Evolutionary conservation across 1,140 invertebrate genomes (phyloP).

Genomic region (Drosophila biarmipes): DNA sequence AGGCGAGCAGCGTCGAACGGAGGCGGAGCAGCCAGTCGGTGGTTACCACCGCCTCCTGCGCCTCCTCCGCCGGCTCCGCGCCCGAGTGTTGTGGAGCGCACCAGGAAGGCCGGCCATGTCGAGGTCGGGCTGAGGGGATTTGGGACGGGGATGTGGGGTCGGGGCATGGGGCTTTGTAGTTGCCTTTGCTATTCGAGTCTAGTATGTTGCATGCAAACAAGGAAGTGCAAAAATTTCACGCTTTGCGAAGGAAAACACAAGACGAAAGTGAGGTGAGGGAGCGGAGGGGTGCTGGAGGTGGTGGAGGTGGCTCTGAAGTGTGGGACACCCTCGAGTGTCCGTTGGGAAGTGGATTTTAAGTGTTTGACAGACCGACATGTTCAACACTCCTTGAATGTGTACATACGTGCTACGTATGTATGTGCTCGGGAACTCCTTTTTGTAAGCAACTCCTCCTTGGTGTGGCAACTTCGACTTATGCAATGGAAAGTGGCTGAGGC

Average conservation of each 20-base stretch:
- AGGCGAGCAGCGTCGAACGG: slow-evolving; percentile 19
- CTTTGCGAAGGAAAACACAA: slow-evolving; percentile 40
- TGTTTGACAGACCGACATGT: slow-evolving; percentile 48
- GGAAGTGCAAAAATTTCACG: slow-evolving; percentile 71
- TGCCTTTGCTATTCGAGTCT: slow-evolving; percentile 25
- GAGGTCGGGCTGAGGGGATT: slow-evolving; percentile 38
- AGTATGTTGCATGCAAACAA: slow-evolving; percentile 68
- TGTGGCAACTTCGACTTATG: slow-evolving; percentile 64
- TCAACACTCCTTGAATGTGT: slow-evolving; percentile 17
- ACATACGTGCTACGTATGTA: background rate
- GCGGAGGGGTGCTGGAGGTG: no score
- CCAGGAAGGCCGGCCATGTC: slow-evolving; percentile 67
- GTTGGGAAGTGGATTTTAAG: slow-evolving; percentile 43
- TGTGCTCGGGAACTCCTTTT: slow-evolving; percentile 20
- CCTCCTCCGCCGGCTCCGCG: background rate
- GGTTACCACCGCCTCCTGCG: slow-evolving; percentile 23
- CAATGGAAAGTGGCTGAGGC: slow-evolving; percentile 66
- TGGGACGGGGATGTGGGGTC: background rate
- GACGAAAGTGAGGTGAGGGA: slow-evolving; percentile 17
- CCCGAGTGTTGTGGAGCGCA: slow-evolving; percentile 34
- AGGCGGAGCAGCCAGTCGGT: slow-evolving; percentile 44
- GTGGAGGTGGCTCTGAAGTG: slow-evolving; percentile 13
- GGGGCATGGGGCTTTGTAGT: slow-evolving; percentile 10
- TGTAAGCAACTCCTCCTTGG: slow-evolving; percentile 6
- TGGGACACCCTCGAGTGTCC: slow-evolving; percentile 33